Conservation (phyloP, 2,888 invertebrate genomes). For the Sepioteuthis lessoniana region DNA sequence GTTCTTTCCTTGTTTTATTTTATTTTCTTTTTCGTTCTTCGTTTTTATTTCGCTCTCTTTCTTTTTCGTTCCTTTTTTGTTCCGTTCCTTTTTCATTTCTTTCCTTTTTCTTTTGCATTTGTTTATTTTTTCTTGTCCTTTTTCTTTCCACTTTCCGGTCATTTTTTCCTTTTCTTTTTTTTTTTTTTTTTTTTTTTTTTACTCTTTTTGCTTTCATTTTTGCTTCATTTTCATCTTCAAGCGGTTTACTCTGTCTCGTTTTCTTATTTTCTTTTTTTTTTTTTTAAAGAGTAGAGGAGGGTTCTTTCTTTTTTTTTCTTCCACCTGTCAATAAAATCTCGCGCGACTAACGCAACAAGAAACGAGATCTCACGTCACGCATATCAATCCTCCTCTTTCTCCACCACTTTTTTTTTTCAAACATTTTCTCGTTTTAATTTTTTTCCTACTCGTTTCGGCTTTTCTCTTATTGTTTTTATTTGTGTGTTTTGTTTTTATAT, state of each 20-base stretch:
- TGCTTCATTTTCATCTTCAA: too few species aligned
- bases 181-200: neutral
- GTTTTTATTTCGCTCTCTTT: neutral
- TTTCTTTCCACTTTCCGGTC: neutral
- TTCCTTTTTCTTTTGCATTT: neutral
- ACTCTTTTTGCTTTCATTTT: neutral
- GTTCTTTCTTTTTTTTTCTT: neutral
- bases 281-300: neutral
- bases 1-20: neutral
- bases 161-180: neutral
- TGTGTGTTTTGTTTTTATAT: neutral
- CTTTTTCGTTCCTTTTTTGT: neutral
- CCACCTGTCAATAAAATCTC: constrained; percentile 33
- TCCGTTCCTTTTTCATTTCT: neutral
- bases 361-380: constrained; percentile 33
- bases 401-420: neutral
- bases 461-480: neutral
- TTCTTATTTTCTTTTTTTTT: neutral
- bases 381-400: neutral
- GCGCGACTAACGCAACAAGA: constrained; percentile 23
- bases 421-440: neutral
- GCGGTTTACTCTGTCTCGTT: neutral
- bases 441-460: neutral
- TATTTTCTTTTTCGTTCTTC: neutral
- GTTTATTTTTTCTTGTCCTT: too few species aligned